These are phyloP conservation scores for Oncorhynchus gorbuscha DNA, from an alignment of 2,113 vertebrate species.

Conservation along the genomic window DNA sequence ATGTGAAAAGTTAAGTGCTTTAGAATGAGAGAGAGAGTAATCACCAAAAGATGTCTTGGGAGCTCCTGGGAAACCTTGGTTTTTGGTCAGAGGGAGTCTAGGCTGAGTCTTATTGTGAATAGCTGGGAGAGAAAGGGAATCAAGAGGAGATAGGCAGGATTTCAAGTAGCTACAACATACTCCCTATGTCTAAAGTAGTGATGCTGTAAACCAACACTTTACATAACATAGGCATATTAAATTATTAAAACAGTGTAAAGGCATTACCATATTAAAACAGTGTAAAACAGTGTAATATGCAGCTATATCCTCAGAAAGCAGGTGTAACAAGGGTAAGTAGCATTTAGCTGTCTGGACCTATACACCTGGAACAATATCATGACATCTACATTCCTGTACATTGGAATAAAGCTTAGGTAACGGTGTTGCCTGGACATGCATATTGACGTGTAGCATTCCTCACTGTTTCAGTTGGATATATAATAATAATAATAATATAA, in stretches of 20 bases:
- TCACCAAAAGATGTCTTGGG: slow-evolving; percentile 68
- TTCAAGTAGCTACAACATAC: too few relatives aligned
- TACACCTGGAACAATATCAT: not conserved
- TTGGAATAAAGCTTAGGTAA: not conserved
- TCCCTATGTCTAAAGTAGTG: too few relatives aligned
- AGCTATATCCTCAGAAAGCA: slow-evolving; percentile 5
- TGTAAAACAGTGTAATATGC: too few relatives aligned
- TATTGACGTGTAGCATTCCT: not conserved
- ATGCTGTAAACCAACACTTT: too few relatives aligned
- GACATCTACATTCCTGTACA: not conserved
- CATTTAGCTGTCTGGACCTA: not conserved
- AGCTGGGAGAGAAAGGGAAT: slow-evolving; percentile 43
- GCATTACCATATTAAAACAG: too few relatives aligned
- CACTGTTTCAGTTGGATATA: not conserved
- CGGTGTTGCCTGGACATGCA: slow-evolving; percentile 12
- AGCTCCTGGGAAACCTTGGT: slow-evolving; percentile 50
- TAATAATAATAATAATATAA: not conserved
- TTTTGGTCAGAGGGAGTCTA: slow-evolving; percentile 34
- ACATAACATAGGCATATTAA: too few relatives aligned
- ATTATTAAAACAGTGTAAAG: too few relatives aligned
- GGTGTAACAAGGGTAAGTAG: not conserved
- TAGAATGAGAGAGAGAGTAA: slow-evolving; percentile 27
- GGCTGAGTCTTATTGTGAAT: slow-evolving; percentile 62
- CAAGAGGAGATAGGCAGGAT: not conserved
- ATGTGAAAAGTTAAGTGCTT: not conserved